Percentiles rank a stretch among this genome's conserved stretches.
Conservation (phyloP, 2,113 vertebrate species). For the Engystomops pustulosus region DNA sequence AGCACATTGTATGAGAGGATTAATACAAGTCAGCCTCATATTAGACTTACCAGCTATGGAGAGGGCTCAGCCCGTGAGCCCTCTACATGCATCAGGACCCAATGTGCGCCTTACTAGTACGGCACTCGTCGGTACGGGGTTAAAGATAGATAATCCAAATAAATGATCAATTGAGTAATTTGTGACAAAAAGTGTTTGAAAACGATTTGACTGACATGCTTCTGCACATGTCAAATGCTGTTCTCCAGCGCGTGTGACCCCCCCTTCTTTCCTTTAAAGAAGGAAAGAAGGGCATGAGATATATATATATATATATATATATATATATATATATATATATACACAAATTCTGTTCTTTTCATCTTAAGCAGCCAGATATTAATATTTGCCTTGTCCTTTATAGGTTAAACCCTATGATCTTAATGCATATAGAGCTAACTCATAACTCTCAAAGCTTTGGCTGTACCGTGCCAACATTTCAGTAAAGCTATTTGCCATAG, state of each 20-base stretch:
- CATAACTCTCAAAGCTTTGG: not conserved
- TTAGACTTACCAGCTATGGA: too few relatives aligned
- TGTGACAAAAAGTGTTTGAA: not conserved
- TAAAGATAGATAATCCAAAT: too few relatives aligned
- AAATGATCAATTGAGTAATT: too few relatives aligned
- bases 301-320: too few relatives aligned
- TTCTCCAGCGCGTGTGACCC: not conserved
- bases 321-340: not conserved
- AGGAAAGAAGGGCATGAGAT: too few relatives aligned
- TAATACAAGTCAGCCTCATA: too few relatives aligned
- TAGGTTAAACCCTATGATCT: not conserved
- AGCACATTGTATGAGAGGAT: too few relatives aligned
- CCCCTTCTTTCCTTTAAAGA: too few relatives aligned
- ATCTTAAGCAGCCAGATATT: not conserved
- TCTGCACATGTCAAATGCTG: not conserved
- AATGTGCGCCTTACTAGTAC: too few relatives aligned
- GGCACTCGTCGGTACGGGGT: too few relatives aligned
- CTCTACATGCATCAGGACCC: too few relatives aligned
- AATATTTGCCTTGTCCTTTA: not conserved
- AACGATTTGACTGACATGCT: not conserved
- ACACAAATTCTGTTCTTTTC: not conserved
- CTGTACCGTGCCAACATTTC: not conserved
- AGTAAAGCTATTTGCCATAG: slow-evolving; percentile 8
- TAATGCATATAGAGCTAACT: not conserved
- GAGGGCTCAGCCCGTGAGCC: too few relatives aligned